These are phyloP conservation scores for Harlomillsia oculata DNA, from an alignment of 1,140 invertebrate genomes.

Conservation along the genomic window DNA sequence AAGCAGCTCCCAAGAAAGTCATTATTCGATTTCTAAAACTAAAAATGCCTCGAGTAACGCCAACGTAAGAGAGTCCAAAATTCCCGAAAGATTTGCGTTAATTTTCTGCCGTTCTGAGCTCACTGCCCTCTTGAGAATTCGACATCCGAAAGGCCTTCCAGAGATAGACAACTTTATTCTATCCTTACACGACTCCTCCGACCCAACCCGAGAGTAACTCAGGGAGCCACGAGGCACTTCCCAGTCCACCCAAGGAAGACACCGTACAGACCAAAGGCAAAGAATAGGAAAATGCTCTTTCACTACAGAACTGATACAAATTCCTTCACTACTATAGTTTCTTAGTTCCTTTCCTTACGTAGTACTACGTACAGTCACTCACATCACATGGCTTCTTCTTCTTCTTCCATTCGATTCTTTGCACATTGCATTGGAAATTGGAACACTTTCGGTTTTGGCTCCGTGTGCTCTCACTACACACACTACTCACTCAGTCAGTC, in stretches of 20 bases:
- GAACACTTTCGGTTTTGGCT: no score
- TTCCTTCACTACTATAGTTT: background rate
- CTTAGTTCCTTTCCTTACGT: background rate
- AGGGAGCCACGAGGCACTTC: background rate
- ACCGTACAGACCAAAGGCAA: background rate
- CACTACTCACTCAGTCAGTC: no score
- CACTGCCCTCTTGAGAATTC: conserved; percentile 49
- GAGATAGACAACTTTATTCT: conserved; percentile 30
- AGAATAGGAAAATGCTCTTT: background rate
- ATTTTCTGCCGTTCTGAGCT: conserved; percentile 62
- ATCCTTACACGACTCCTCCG: conserved; percentile 17
- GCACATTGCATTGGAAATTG: no score
- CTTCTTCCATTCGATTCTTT: no score
- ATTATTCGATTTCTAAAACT: conserved; percentile 39
- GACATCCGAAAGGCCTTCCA: conserved; percentile 33
- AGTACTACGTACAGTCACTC: no score
- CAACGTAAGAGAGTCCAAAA: conserved; percentile 41
- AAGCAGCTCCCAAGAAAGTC: conserved; percentile 36
- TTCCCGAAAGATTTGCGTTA: conserved; percentile 55
- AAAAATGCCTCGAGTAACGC: conserved; percentile 37
- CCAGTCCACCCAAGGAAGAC: background rate
- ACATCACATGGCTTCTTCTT: no score
- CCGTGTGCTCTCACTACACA: no score
- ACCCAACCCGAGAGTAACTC: background rate
- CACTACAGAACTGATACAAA: background rate